Base-by-base conservation (phyloP, 2,888 invertebrate genomes). In the Microlaimidae sp. region DNA sequence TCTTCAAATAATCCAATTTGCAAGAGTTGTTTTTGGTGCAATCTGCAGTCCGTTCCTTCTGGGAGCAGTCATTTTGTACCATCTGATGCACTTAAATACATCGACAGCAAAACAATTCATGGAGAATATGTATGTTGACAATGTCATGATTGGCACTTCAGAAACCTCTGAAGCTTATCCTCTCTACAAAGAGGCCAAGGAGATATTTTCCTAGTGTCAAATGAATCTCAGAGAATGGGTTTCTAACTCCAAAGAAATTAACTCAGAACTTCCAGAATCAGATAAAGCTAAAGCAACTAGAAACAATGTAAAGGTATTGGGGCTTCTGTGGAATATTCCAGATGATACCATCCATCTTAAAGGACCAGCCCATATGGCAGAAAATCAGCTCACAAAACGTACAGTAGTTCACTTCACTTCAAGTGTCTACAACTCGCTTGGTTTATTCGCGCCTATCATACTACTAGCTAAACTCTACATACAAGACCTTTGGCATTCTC, bases 401-500 rank as follows among this genome's bases (percentile, higher is more conserved):
- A 32, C 40, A 5, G 45, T 59, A 19, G 49, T 63, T 10, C 52
- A 57, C 25, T 17, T 48, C 21, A 49, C 64, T 27, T 51, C 60
- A 17, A 57, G 54, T 19, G 26, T 56, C 1, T 62, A 56, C 45
- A 58, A 65, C 46, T 58, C 61, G 19, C 27, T 59, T 19, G 63
- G 62, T 3, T 49, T 60, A 4, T 13, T 58, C 21, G 50, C 41
- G 1, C 57, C 56, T 19, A 55, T 58, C 24, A 55, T 27, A 13
- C 53, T 58, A 41, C 23, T 43, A 5, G 53, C 54, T 0, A 66
- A 63, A 47, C 56, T 60, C 2, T 27, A 64, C 5, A 46, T 66
- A 27, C 64, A 65, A 56, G 28, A 56, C 17, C 26, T 64, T 2
- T 66, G 65, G 62, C 51, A 53, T 21, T 27, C 46, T 17, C 49